Evolutionary conservation across 37 sponge, comb jelly and placozoan genomes (phyloP).

Genomic region (Oscarella lobularis): DNA sequence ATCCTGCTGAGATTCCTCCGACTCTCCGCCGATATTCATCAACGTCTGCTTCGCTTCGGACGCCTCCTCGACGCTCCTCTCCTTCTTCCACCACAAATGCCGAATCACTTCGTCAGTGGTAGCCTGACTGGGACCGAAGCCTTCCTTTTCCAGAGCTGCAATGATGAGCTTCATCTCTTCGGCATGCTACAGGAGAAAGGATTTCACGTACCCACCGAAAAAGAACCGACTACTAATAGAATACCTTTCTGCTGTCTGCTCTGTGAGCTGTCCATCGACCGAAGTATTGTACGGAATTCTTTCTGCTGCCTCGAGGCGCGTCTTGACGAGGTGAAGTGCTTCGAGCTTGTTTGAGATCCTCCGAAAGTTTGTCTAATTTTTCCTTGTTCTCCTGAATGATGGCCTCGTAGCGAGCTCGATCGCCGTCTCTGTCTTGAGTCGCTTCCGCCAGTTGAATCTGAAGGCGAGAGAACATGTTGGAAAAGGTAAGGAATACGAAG

Average conservation of each 20-base stretch:
- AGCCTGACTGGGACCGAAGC: conserved; percentile 29
- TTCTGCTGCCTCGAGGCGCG: not conserved
- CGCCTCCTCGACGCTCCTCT: not conserved
- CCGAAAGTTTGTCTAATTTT: not conserved
- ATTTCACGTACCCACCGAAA: not conserved
- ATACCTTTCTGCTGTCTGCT: conserved; percentile 7
- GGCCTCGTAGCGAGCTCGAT: too few relatives aligned
- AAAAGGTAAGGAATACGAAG: too few relatives aligned
- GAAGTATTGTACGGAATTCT: not conserved
- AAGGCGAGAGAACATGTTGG: too few relatives aligned
- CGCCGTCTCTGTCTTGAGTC: too few relatives aligned
- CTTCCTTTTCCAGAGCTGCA: conserved; percentile 27
- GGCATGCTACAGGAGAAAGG: conserved; percentile 8
- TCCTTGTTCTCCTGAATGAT: not conserved
- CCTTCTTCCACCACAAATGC: conserved; percentile 44
- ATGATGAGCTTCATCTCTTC: conserved; percentile 36
- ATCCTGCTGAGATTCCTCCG: not conserved
- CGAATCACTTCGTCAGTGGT: conserved; percentile 37
- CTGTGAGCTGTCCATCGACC: conserved; percentile 9
- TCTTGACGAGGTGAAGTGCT: too few relatives aligned
- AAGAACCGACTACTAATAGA: not conserved
- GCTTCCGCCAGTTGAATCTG: too few relatives aligned
- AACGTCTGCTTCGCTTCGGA: not conserved
- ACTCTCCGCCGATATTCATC: not conserved
- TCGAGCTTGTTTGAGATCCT: not conserved